Evolutionary conservation across 2,797 vertebrate species (phyloP).

Genomic region (Cuculus canorus): DNA sequence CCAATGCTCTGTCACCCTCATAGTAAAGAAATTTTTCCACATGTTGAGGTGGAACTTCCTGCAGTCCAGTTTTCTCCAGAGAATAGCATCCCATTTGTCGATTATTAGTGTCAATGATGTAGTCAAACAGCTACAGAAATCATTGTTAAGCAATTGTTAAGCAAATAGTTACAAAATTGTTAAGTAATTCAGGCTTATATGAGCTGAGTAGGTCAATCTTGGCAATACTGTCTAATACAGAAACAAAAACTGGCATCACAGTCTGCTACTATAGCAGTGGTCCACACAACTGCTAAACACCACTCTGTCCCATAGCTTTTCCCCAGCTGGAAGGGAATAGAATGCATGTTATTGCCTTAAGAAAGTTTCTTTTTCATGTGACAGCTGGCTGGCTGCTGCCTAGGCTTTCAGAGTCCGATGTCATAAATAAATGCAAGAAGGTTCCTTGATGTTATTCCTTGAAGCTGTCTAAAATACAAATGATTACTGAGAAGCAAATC

Average conservation of each 20-base stretch:
- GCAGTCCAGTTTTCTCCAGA: too few species aligned
- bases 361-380: not conserved
- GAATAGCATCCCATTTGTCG: too few species aligned
- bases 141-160: too few species aligned
- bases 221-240: not conserved
- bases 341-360: not conserved
- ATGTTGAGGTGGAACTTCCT: too few species aligned
- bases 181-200: not conserved
- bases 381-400: not conserved
- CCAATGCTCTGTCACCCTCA: too few species aligned
- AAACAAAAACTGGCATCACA: not conserved
- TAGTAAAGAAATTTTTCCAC: too few species aligned
- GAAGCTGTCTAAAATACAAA: not conserved
- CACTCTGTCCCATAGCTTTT: not conserved
- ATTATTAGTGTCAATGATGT: too few species aligned
- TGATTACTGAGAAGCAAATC: not conserved
- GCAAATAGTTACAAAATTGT: not conserved
- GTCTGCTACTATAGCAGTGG: not conserved
- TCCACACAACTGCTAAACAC: not conserved
- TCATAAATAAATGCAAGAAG: not conserved
- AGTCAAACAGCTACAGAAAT: too few species aligned
- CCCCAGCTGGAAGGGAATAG: not conserved
- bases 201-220: not conserved
- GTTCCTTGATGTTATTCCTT: not conserved
- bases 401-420: not conserved